Evolutionary conservation across 2,888 invertebrate genomes (phyloP).

Genomic region (Cabera pusaria): DNA sequence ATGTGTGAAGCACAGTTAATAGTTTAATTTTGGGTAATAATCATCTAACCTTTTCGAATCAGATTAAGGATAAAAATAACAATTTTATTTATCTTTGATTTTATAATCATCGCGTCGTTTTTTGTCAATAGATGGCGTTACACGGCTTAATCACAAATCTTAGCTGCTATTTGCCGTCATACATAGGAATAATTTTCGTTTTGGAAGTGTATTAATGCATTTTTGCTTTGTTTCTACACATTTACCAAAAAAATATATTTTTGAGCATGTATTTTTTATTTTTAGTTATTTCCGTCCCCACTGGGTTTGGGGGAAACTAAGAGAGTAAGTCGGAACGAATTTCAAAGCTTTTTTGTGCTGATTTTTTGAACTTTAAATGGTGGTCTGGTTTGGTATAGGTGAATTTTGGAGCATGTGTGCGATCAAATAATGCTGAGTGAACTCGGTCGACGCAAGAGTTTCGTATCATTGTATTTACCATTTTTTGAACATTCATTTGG

Average conservation of each 20-base stretch:
- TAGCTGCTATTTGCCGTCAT: not conserved
- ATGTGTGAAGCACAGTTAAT: conserved; percentile 12
- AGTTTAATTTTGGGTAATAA: conserved; percentile 1
- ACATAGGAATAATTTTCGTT: conserved; percentile 3
- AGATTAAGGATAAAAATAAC: too few relatives aligned
- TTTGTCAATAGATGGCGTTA: too few relatives aligned
- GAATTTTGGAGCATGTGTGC: conserved; percentile 38
- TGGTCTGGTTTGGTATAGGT: conserved; percentile 45
- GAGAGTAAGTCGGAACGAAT: conserved; percentile 66
- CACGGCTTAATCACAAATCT: too few relatives aligned
- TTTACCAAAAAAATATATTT: too few relatives aligned
- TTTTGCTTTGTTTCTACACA: conserved; percentile 10
- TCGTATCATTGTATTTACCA: conserved; percentile 21
- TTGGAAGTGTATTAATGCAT: conserved; percentile 12
- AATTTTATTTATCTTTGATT: too few relatives aligned
- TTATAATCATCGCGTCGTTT: too few relatives aligned
- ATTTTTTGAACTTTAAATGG: conserved; percentile 49
- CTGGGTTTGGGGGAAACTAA: conserved; percentile 71
- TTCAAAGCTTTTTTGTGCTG: conserved; percentile 65
- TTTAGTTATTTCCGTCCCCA: conserved; percentile 76
- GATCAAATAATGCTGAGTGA: conserved; percentile 28
- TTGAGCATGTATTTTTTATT: conserved; percentile 54
- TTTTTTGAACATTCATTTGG: conserved; percentile 20
- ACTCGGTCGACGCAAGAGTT: conserved; percentile 11
- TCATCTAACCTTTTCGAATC: too few relatives aligned